Percentiles rank a stretch among this genome's conserved stretches.
Conservation (phyloP, 2,888 invertebrate species). For the Brenthis ino region DNA sequence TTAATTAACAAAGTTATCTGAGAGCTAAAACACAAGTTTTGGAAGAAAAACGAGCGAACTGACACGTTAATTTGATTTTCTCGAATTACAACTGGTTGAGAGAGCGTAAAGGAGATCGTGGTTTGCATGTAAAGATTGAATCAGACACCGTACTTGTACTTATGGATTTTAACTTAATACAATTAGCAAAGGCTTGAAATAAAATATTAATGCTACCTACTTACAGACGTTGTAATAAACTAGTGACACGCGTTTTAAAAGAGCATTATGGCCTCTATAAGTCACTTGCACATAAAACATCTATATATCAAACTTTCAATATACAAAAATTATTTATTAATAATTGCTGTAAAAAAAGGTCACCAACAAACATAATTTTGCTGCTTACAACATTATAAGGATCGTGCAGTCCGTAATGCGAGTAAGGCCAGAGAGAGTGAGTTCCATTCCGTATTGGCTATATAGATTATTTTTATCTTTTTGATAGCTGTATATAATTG, state of each 20-base stretch:
- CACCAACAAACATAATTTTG: too few species aligned
- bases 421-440: too few species aligned
- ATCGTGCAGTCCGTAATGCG: too few species aligned
- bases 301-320: too few species aligned
- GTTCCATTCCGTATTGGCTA: too few species aligned
- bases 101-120: slow-evolving; percentile 67
- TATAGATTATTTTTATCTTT: too few species aligned
- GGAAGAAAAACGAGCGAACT: slow-evolving; percentile 76
- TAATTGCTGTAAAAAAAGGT: too few species aligned
- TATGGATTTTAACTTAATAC: slow-evolving; percentile 22
- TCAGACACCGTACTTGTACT: slow-evolving; percentile 29
- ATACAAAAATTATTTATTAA: too few species aligned
- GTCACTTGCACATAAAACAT: too few species aligned
- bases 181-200: slow-evolving; percentile 17
- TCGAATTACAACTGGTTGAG: slow-evolving; percentile 70
- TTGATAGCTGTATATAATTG: too few species aligned
- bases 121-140: slow-evolving; percentile 54
- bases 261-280: not conserved
- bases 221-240: not conserved
- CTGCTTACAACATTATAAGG: too few species aligned
- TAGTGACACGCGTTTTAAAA: not conserved
- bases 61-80: slow-evolving; percentile 78
- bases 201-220: not conserved
- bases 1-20: slow-evolving; percentile 80
- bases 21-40: slow-evolving; percentile 78